These are phyloP conservation scores for Acipenser ruthenus DNA, from an alignment of 2,797 vertebrate genomes.

Conservation along the genomic window DNA sequence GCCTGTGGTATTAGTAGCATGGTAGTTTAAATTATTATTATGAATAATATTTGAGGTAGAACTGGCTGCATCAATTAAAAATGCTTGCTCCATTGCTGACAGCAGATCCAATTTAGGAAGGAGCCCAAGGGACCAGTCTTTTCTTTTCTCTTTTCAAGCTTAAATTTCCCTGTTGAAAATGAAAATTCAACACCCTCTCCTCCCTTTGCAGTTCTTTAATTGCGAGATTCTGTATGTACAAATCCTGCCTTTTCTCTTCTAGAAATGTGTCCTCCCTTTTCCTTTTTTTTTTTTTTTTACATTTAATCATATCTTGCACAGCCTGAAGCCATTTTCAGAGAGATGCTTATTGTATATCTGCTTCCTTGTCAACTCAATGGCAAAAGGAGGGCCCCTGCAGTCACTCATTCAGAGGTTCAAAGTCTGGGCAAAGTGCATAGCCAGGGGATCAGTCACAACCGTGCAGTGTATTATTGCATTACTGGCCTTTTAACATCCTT, in stretches of 20 bases:
- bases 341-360: too few species aligned
- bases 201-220: background rate
- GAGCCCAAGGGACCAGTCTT: background rate
- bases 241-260: background rate
- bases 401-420: too few species aligned
- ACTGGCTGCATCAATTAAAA: conserved; percentile 1
- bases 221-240: background rate
- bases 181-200: background rate
- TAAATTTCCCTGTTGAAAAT: background rate
- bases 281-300: background rate
- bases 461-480: too few species aligned
- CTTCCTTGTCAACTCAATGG: too few species aligned
- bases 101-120: background rate
- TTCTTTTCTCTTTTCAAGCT: background rate
- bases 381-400: too few species aligned
- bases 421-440: too few species aligned
- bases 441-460: too few species aligned
- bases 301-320: too few species aligned
- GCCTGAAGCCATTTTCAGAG: too few species aligned
- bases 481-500: too few species aligned
- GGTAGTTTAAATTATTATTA: too few species aligned
- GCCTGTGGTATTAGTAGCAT: too few species aligned
- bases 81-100: background rate
- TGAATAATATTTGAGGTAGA: background rate
- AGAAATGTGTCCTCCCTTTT: background rate